Evolutionary conservation across 2,797 vertebrate genomes (phyloP).

Genomic region (Periparus ater): DNA sequence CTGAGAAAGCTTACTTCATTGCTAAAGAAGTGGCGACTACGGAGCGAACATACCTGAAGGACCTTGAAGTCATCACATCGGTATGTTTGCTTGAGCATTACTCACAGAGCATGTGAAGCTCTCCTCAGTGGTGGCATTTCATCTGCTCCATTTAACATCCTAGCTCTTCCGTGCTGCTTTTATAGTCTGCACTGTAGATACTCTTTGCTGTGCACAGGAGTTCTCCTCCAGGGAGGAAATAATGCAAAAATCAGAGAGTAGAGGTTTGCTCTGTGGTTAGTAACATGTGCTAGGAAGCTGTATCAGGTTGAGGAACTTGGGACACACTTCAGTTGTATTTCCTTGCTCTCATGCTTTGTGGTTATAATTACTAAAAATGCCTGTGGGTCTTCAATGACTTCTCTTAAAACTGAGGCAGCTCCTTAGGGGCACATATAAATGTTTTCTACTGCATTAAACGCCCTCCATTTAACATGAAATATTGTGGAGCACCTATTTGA

Average conservation of each 20-base stretch:
- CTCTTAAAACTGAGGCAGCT: slow-evolving; percentile 16
- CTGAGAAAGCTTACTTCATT: slow-evolving; percentile 93
- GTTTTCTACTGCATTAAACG: slow-evolving; percentile 8
- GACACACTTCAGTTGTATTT: slow-evolving; percentile 13
- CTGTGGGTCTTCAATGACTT: slow-evolving; percentile 48
- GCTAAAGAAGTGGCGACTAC: slow-evolving; percentile 93
- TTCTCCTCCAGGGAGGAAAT: neutral
- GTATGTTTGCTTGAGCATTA: slow-evolving; percentile 72
- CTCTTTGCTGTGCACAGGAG: neutral
- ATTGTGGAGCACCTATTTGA: neutral
- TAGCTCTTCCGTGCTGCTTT: neutral
- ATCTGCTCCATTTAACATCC: neutral
- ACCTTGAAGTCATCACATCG: slow-evolving; percentile 94
- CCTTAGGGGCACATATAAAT: neutral
- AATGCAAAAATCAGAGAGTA: neutral
- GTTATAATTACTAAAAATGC: slow-evolving; percentile 28
- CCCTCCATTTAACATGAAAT: slow-evolving; percentile 17
- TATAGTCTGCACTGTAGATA: neutral
- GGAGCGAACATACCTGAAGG: slow-evolving; percentile 92
- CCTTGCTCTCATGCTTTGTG: slow-evolving; percentile 29
- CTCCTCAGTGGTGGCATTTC: neutral
- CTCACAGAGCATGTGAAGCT: neutral
- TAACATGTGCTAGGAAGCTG: neutral
- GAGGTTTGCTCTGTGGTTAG: neutral
- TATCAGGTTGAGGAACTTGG: slow-evolving; percentile 17